Evolutionary conservation across 2,888 invertebrate genomes (phyloP), one percentile per base, ranked within the genome.

Genomic region (Agrotis exclamationis): DNA sequence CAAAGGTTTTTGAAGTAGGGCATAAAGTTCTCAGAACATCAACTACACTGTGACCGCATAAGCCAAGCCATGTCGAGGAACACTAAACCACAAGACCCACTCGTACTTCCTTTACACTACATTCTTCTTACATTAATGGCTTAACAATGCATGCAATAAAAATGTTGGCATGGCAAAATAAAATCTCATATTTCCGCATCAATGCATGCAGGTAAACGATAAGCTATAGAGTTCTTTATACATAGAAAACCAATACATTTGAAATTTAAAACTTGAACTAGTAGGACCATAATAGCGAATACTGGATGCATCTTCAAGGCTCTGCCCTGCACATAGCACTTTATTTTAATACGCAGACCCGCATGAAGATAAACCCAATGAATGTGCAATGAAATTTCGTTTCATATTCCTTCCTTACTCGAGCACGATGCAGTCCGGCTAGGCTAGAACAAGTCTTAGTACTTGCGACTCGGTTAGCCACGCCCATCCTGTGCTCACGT

Each of bases 391-490:
- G 78, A 87, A 85, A 88, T 88, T 91, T 86, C 85, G 86, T 88
- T 85, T 89, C 81, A 87, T 89, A 90, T 88, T 85, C 83, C 88
- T 89, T 91, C 86, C 86, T 88, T 70, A 79, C 84, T 85, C 86
- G 88, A 86, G 89, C 87, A 87, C 85, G 83, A 74, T 60, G 81
- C 82, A 74, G 63, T 60, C 79, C 70, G 82, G 78, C 86, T 83
- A 75, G 81, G 74, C 79, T 75, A 83, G 85, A 91, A 93, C 94
- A 91, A 90, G 93, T 94, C 86, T 89, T 83, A 86, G 89, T 91
- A 92, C 88, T 85, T 76, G 70, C 85, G 76, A 83, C 85, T 85
- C 82, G 86, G 83, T 86, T 86, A 87, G 86, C 91, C 91, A 88
- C 92, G 90, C 90, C 90, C 87, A 86, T 89, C 80, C 86, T 83